phyloP scores from a whole-genome alignment of 2,888 invertebrate genomes.

The Cinara cedri region DNA sequence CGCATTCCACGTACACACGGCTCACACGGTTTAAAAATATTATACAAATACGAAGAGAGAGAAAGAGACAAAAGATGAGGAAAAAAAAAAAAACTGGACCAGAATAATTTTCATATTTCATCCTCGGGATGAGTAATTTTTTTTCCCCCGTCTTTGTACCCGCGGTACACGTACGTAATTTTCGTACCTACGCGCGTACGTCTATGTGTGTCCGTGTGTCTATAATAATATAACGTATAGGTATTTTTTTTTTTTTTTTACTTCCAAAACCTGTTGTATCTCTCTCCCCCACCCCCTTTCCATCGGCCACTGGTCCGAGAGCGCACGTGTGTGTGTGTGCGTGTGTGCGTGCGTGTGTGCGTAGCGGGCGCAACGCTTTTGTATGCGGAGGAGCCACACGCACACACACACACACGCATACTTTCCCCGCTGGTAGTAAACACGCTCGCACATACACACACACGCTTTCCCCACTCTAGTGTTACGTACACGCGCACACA shows the following conservation, averaged over 20 bases:
- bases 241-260: slow-evolving; percentile 1
- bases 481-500: background rate
- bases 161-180: slow-evolving; percentile 24
- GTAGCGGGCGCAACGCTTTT: slow-evolving; percentile 23
- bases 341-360: slow-evolving; percentile 14
- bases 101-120: slow-evolving; percentile 49
- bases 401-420: slow-evolving; percentile 14
- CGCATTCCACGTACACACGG: background rate
- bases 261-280: slow-evolving; percentile 38
- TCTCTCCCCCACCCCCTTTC: background rate
- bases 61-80: background rate
- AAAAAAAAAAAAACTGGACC: slow-evolving; percentile 35
- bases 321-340: background rate
- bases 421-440: too few species aligned
- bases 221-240: background rate
- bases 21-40: slow-evolving; percentile 25
- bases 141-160: background rate
- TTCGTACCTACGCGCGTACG: background rate
- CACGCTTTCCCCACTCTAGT: background rate
- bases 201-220: background rate
- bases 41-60: background rate
- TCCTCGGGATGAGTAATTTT: slow-evolving; percentile 32
- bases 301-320: background rate
- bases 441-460: slow-evolving; percentile 26
- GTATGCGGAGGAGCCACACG: slow-evolving; percentile 25